Base-by-base conservation (phyloP, 1,140 invertebrate genomes). In the Drosophila pruinosa region DNA sequence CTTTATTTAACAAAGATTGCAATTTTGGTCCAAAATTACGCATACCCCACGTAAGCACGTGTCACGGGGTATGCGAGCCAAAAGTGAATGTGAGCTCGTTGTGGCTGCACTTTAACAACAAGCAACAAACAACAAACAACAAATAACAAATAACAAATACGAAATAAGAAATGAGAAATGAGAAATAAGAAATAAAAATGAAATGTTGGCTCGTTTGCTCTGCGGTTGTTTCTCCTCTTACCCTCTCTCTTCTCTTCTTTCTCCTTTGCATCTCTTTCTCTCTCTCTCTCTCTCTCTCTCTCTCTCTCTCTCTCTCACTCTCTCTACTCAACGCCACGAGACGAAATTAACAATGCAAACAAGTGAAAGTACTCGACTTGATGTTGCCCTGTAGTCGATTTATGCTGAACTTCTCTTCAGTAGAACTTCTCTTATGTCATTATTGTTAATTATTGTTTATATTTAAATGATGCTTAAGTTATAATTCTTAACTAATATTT, bases 11-110 rank as follows among this genome's bases (percentile, higher is more conserved):
- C n/a, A n/a, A n/a, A n/a, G n/a, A n/a, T n/a, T n/a, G n/a, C n/a
- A n/a, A n/a, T n/a, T n/a, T n/a, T n/a, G n/a, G n/a, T n/a, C n/a
- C n/a, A n/a, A n/a, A 52, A 52, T 52, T 21, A 12, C 19, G n/a
- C 34, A 57, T 63, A 43, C 36, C 38, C 38, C 2, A 43, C 19
- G 24, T 22, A 3, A 7, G 24, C n/a, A 26, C 36, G 19, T 2
- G 10, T 14, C 19, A 8, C 31, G 34, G n/a, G 41, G 39, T 41
- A 45, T 45, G 26, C 28, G n/a, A 47, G 43, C 2, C 7, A 41
- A 41, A 79, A 80, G 79, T 83, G 79, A 82, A 82, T 67, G 72
- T 63, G 61, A 54, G 61, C 38, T 31, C 39, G 73, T 50, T 41
- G 63, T 52, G 26, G 34, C 50, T 58, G 72, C 72, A 65, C 59